Conservation (phyloP, 2,797 vertebrate genomes). For the Enteromius fasciolatus region DNA sequence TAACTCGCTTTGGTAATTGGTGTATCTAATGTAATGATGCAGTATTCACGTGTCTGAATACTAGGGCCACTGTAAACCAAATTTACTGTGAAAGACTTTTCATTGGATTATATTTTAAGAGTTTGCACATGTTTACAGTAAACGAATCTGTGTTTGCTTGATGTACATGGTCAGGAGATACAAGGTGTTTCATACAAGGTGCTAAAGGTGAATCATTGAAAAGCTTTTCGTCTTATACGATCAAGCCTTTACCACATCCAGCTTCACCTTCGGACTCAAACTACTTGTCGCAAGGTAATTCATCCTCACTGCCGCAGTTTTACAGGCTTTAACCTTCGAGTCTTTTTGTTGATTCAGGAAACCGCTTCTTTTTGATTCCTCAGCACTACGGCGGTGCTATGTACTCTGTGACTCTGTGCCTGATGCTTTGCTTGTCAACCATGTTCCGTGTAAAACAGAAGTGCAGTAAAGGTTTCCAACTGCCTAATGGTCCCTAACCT, state of each 20-base stretch:
- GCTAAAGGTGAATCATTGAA: conserved; percentile 66
- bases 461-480: conserved; percentile 36
- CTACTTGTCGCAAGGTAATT: background rate
- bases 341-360: conserved; percentile 35
- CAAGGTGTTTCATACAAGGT: conserved; percentile 71
- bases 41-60: conserved; percentile 3
- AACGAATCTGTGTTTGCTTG: conserved; percentile 30
- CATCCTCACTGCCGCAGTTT: conserved; percentile 30
- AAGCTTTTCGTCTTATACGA: background rate
- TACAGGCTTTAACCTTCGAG: conserved; percentile 4
- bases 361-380: background rate
- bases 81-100: conserved; percentile 46
- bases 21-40: background rate
- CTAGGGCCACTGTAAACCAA: background rate
- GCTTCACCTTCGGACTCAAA: conserved; percentile 17
- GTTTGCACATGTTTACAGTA: conserved; percentile 45
- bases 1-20: background rate
- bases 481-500: conserved; percentile 43
- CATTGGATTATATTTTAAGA: conserved; percentile 14
- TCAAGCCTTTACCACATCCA: conserved; percentile 20
- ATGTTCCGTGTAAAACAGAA: conserved; percentile 29
- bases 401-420: conserved; percentile 34
- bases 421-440: conserved; percentile 44
- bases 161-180: conserved; percentile 25
- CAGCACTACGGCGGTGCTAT: conserved; percentile 34